Percentiles rank a stretch among this genome's conserved stretches.
Evolutionary conservation across 2,113 vertebrate species (phyloP).

Genomic region (Mastomys coucha): DNA sequence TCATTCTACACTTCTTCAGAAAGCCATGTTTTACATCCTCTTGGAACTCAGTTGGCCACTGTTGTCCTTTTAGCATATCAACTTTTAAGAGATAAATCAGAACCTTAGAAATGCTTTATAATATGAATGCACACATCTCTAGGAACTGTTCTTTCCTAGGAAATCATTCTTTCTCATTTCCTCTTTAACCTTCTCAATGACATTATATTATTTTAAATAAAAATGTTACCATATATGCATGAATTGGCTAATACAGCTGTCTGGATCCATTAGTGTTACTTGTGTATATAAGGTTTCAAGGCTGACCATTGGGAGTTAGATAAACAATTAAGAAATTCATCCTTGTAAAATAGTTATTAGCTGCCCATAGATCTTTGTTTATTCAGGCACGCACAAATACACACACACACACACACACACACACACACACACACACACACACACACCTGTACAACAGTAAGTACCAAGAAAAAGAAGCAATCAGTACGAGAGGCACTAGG

Average conservation of each 20-base stretch:
- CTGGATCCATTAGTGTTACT: not conserved
- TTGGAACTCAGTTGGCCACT: conserved; percentile 50
- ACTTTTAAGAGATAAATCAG: conserved; percentile 19
- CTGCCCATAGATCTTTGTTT: not conserved
- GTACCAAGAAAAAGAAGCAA: not conserved
- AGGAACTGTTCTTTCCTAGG: too few relatives aligned
- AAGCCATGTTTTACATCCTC: conserved; percentile 58
- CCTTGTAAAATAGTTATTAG: not conserved
- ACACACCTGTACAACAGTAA: not conserved
- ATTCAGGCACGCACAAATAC: not conserved
- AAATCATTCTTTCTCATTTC: conserved; percentile 19
- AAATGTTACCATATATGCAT: not conserved
- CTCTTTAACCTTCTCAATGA: not conserved
- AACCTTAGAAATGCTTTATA: conserved; percentile 52
- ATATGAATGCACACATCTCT: conserved; percentile 47
- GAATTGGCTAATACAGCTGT: not conserved
- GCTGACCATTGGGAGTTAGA: not conserved
- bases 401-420: not conserved
- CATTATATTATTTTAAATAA: conserved; percentile 43
- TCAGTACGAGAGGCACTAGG: not conserved
- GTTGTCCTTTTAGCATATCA: conserved; percentile 58
- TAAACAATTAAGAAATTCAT: not conserved
- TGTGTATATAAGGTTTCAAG: not conserved
- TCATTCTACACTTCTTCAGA: conserved; percentile 1
- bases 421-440: not conserved